Evolutionary conservation across 1,140 invertebrate species (phyloP).

Genomic region (Fopius arisanus): DNA sequence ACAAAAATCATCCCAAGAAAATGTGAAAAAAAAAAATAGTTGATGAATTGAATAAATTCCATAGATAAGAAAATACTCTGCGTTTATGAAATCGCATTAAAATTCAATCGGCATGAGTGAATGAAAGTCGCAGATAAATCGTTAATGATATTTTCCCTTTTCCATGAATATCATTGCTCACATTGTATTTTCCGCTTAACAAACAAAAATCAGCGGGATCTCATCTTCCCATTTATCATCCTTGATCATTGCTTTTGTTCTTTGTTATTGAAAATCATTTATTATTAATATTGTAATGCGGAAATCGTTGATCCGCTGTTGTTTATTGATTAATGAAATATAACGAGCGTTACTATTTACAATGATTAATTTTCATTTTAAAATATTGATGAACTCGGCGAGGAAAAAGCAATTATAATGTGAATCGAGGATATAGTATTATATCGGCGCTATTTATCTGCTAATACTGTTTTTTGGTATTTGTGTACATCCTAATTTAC

Average conservation of each 20-base stretch:
- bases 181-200: background rate
- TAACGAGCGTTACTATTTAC: background rate
- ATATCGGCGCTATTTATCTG: background rate
- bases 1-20: background rate
- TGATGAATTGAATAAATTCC: background rate
- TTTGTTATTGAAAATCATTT: background rate
- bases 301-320: background rate
- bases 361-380: background rate
- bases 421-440: background rate
- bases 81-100: background rate
- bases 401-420: background rate
- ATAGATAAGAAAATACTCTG: background rate
- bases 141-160: background rate
- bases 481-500: background rate
- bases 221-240: background rate
- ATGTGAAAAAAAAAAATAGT: background rate
- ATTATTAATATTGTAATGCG: slow-evolving; percentile 4
- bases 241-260: background rate
- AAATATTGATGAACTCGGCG: background rate
- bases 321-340: background rate
- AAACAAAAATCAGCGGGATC: background rate
- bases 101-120: background rate
- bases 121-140: background rate
- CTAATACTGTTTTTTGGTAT: background rate
- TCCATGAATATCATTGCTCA: background rate